These are phyloP conservation scores for Drosophila kikkawai DNA, from an alignment of 1,140 invertebrate species.

Conservation along the genomic window DNA sequence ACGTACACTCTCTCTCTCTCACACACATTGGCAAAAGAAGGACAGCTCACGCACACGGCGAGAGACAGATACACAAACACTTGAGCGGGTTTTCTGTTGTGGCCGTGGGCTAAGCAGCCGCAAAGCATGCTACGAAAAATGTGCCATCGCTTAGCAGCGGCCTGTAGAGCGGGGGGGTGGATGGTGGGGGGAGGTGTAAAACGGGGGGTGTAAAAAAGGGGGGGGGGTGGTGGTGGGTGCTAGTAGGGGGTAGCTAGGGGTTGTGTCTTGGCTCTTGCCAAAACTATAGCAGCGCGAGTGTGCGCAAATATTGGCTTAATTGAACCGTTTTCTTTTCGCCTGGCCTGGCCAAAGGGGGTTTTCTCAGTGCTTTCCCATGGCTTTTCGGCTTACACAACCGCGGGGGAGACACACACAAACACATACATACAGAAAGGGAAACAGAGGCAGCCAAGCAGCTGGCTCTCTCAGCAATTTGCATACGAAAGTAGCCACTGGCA, in stretches of 20 bases:
- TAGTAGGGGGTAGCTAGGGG: too few species aligned
- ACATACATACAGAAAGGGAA: not conserved
- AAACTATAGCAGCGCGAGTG: constrained; percentile 54
- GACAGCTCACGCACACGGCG: constrained; percentile 19
- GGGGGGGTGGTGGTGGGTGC: not conserved
- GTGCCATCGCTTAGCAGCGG: constrained; percentile 58
- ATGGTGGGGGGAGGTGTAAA: not conserved
- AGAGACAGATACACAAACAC: constrained; percentile 50
- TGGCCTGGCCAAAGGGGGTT: constrained; percentile 9
- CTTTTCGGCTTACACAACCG: constrained; percentile 36
- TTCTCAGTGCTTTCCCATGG: constrained; percentile 19
- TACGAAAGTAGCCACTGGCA: constrained; percentile 44
- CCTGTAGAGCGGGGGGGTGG: not conserved
- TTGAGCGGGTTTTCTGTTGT: constrained; percentile 38
- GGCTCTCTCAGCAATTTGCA: constrained; percentile 66
- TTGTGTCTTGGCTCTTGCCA: constrained; percentile 20
- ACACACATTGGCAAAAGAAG: not conserved
- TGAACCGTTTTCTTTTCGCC: constrained; percentile 57
- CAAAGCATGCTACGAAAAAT: constrained; percentile 72
- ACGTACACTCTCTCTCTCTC: not conserved
- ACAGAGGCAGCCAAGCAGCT: constrained; percentile 13
- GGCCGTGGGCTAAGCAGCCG: constrained; percentile 56
- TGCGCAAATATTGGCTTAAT: constrained; percentile 82
- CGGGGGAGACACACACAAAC: constrained; percentile 27
- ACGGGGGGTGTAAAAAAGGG: not conserved